Conservation (phyloP, 2,113 vertebrate species). For the Glaucidium brasilianum region DNA sequence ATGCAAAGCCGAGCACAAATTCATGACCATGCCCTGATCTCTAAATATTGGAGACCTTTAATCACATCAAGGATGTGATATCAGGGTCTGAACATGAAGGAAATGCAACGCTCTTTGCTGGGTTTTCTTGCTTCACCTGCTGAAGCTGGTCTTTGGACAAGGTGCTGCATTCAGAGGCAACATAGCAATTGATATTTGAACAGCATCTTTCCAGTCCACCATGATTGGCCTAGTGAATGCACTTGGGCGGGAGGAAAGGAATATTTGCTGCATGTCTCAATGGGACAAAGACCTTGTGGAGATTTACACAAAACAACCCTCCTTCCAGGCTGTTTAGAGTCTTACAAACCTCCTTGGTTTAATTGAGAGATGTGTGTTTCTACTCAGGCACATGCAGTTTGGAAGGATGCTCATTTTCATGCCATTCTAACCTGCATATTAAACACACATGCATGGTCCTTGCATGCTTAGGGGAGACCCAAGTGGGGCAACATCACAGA, state of each 20-base stretch:
- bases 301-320: neutral
- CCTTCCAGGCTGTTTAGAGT: neutral
- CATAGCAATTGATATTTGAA: fast-evolving
- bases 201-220: neutral
- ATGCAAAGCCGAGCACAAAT: neutral
- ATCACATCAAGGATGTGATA: neutral
- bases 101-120: neutral
- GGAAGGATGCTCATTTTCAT: neutral
- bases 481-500: neutral
- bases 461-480: neutral
- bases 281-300: neutral
- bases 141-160: neutral
- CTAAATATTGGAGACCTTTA: neutral
- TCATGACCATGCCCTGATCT: neutral
- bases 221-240: neutral
- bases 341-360: neutral
- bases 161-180: neutral
- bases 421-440: neutral
- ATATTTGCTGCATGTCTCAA: fast-evolving
- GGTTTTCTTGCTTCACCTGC: no score
- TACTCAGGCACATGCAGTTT: neutral
- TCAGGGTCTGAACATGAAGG: neutral
- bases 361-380: neutral
- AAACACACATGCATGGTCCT: neutral
- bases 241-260: neutral